Evolutionary conservation across 23 tunicate genomes (phyloP).

Genomic region (Halocynthia roretzi): DNA sequence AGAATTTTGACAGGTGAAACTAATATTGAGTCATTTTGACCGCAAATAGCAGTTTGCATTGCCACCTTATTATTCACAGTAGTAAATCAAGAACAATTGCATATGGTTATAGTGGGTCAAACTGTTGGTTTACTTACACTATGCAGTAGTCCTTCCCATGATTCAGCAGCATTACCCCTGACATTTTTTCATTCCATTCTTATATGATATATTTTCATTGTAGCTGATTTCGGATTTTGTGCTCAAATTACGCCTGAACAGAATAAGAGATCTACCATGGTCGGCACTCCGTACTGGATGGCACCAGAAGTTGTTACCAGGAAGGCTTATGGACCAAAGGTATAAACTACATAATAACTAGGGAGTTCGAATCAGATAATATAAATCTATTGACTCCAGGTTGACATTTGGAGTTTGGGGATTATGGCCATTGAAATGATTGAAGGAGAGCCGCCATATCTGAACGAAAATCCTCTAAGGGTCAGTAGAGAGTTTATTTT

Average conservation of each 20-base stretch:
- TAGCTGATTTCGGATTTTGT: conserved; percentile 99
- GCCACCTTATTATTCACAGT: no score
- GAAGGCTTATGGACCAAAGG: conserved; percentile 99
- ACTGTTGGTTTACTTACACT: no score
- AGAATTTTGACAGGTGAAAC: no score
- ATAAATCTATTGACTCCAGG: conserved; percentile 31
- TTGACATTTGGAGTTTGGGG: conserved; percentile 98
- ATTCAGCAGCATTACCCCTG: no score
- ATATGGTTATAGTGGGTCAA: no score
- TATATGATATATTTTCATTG: neutral
- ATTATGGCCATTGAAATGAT: conserved; percentile 99
- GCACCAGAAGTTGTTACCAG: conserved; percentile 99
- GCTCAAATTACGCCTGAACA: conserved; percentile 99
- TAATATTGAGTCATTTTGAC: no score
- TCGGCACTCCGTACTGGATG: conserved; percentile 99
- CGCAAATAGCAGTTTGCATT: no score
- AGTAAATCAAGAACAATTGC: no score
- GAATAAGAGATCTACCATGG: conserved; percentile 96
- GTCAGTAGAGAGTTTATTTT: conserved; percentile 21
- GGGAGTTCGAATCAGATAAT: neutral
- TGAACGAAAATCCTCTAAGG: conserved; percentile 95
- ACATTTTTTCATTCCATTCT: no score
- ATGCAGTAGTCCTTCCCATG: no score
- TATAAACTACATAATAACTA: neutral
- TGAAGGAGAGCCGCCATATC: conserved; percentile 99